A percentile compares a stretch with the other conserved stretches of the same genome.
These are phyloP conservation scores for Oryzias sinensis DNA, from an alignment of 2,797 vertebrate species.

Conservation along the genomic window DNA sequence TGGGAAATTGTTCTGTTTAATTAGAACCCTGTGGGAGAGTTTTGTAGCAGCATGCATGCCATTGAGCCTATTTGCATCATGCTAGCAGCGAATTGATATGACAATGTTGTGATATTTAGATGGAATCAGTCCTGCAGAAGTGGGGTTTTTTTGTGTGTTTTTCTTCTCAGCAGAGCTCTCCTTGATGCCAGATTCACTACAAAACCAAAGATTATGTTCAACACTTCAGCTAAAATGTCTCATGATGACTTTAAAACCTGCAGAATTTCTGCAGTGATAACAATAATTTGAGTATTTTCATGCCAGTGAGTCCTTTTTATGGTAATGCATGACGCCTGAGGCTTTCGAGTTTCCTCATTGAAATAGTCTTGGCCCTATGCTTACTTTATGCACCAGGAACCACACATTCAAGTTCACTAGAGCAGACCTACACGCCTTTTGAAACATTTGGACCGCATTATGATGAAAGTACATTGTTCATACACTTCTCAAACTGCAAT, in stretches of 20 bases:
- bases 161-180: conserved; percentile 25
- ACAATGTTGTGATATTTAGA: conserved; percentile 69
- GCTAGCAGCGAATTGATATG: conserved; percentile 73
- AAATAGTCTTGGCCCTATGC: conserved; percentile 72
- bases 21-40: conserved; percentile 79
- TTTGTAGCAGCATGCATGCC: conserved; percentile 74
- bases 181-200: conserved; percentile 22
- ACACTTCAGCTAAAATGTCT: conserved; percentile 2
- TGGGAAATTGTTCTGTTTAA: conserved; percentile 76
- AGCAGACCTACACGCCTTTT: conserved; percentile 74
- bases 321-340: conserved; percentile 67
- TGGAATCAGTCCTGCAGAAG: conserved; percentile 57
- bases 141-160: conserved; percentile 18
- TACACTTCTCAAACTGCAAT: conserved; percentile 73
- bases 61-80: conserved; percentile 77
- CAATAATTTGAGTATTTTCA: conserved; percentile 43
- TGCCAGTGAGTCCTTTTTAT: conserved; percentile 47
- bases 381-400: conserved; percentile 79
- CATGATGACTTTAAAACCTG: conserved; percentile 15
- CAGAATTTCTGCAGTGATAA: conserved; percentile 24
- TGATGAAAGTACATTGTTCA: conserved; percentile 69
- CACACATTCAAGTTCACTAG: conserved; percentile 79
- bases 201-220: conserved; percentile 1
- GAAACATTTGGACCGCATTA: conserved; percentile 66
- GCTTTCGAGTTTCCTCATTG: conserved; percentile 72